These are phyloP conservation scores for Ormyrus nitidulus DNA, from an alignment of 2,888 invertebrate genomes.

Conservation along the genomic window DNA sequence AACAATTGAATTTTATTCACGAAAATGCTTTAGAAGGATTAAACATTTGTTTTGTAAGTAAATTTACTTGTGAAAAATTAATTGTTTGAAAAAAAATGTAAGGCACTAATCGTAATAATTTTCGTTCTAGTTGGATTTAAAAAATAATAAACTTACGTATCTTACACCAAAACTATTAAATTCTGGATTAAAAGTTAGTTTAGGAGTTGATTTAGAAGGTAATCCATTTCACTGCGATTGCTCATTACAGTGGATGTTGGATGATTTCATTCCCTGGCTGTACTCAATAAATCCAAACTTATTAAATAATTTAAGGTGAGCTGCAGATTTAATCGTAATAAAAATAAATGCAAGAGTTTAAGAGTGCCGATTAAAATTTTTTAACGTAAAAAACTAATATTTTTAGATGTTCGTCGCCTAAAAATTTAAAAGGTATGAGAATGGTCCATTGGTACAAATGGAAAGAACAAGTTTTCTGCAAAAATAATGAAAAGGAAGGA, in stretches of 20 bases:
- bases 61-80: constrained; percentile 7
- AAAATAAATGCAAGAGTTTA: background rate
- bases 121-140: constrained; percentile 77
- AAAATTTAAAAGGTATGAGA: constrained; percentile 75
- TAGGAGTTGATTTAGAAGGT: constrained; percentile 78
- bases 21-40: constrained; percentile 72
- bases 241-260: constrained; percentile 79
- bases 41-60: constrained; percentile 78
- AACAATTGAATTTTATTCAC: constrained; percentile 74
- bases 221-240: constrained; percentile 82
- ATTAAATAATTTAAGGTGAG: constrained; percentile 77
- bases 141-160: constrained; percentile 77
- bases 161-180: constrained; percentile 73
- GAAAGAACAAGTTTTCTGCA: constrained; percentile 75
- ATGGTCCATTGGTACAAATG: constrained; percentile 81
- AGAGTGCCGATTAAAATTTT: background rate
- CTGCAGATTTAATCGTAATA: background rate
- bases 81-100: constrained; percentile 21
- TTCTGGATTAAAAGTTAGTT: constrained; percentile 68
- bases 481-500: background rate
- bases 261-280: constrained; percentile 77
- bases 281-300: constrained; percentile 75
- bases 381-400: background rate
- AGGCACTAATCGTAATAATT: background rate
- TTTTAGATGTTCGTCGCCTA: constrained; percentile 77